Conservation (phyloP, 2,113 vertebrate genomes). For the Dicentrarchus labrax region DNA sequence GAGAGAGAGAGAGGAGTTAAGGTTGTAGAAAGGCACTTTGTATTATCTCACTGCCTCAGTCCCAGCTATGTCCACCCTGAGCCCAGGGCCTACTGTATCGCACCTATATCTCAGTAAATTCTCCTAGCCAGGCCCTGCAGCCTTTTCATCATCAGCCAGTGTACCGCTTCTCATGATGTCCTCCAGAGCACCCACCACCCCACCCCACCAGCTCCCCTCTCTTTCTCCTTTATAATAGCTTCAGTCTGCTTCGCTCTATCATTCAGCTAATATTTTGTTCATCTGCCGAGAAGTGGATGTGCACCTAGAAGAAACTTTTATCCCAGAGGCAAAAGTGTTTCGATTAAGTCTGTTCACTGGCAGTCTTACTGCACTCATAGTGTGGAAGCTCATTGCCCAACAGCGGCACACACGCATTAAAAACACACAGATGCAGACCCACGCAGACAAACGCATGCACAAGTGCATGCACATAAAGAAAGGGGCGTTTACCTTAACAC, state of each 20-base stretch:
- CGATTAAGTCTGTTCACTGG: constrained; percentile 27
- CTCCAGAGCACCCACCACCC: constrained; percentile 26
- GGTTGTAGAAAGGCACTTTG: constrained; percentile 51
- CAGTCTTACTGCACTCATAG: not conserved
- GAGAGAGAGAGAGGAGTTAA: constrained; percentile 24
- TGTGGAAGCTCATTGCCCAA: not conserved
- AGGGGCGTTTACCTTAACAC: not conserved
- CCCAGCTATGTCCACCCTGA: constrained; percentile 6
- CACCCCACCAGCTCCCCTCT: not conserved
- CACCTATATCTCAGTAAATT: constrained; percentile 62
- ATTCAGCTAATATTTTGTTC: constrained; percentile 61
- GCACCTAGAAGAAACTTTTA: constrained; percentile 55
- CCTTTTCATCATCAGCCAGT: constrained; percentile 67
- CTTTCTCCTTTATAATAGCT: constrained; percentile 57
- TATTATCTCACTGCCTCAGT: constrained; percentile 65
- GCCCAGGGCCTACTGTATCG: constrained; percentile 42
- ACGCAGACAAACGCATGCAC: constrained; percentile 18
- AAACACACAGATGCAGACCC: not conserved
- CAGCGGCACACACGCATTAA: not conserved
- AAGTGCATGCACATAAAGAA: constrained; percentile 8
- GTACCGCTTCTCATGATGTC: constrained; percentile 55
- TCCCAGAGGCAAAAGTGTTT: constrained; percentile 44
- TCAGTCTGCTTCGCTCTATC: constrained; percentile 42
- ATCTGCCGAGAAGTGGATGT: constrained; percentile 43
- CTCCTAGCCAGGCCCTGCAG: constrained; percentile 49